Percentiles rank a stretch among this genome's conserved stretches.
These are phyloP conservation scores for Nomada flava DNA, from an alignment of 2,888 invertebrate species.

Conservation along the genomic window DNA sequence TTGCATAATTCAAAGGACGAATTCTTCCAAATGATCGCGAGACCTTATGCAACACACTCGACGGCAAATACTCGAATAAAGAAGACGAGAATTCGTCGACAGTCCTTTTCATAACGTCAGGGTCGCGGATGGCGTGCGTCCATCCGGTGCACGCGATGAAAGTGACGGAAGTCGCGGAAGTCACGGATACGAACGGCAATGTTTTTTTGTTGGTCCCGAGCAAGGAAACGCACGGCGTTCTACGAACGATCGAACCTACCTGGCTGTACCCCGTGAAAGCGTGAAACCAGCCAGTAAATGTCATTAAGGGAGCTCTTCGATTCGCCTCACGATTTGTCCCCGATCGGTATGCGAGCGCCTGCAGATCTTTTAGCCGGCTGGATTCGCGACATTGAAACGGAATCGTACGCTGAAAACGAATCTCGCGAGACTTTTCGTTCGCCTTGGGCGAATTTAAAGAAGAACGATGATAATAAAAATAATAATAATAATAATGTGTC, in stretches of 20 bases:
- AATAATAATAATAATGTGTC: too few species aligned
- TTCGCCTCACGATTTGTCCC: constrained; percentile 71
- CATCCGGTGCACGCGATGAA: constrained; percentile 31
- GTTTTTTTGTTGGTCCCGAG: constrained; percentile 10
- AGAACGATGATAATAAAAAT: too few species aligned
- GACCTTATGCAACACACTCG: not conserved
- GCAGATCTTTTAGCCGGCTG: constrained; percentile 32
- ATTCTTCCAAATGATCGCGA: not conserved
- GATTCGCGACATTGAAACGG: constrained; percentile 60
- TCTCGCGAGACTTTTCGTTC: not conserved
- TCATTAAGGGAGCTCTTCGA: constrained; percentile 51
- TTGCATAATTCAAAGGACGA: too few species aligned
- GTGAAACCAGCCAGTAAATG: constrained; percentile 51
- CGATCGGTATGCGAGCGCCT: constrained; percentile 68
- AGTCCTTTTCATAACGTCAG: not conserved
- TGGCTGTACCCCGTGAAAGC: constrained; percentile 35
- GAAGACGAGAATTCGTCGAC: too few species aligned
- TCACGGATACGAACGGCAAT: constrained; percentile 2
- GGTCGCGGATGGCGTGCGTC: not conserved
- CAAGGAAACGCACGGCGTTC: constrained; percentile 8
- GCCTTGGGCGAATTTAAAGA: too few species aligned
- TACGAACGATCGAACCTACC: constrained; percentile 13
- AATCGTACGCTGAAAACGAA: constrained; percentile 51
- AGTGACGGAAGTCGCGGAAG: constrained; percentile 35
- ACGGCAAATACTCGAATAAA: not conserved